A percentile compares a stretch with the other conserved stretches of the same genome.
Evolutionary conservation across 2,797 vertebrate genomes (phyloP).

Genomic region (Nyctibius grandis): DNA sequence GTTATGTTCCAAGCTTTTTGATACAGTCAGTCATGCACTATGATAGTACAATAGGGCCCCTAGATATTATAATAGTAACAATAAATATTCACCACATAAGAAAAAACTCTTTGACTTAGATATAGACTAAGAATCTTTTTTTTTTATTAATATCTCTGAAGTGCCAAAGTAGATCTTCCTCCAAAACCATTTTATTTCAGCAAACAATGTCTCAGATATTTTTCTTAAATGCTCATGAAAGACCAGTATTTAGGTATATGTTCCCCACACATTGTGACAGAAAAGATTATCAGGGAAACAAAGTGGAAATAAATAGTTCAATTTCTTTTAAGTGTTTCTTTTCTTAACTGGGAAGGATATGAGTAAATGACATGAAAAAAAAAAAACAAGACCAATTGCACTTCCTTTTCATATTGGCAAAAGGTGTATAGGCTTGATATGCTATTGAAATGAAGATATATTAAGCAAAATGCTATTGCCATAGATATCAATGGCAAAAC

Average conservation of each 20-base stretch:
- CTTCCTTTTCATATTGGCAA: not conserved
- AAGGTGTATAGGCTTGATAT: not conserved
- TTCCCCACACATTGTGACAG: not conserved
- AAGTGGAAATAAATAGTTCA: not conserved
- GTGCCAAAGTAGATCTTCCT: not conserved
- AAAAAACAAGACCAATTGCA: not conserved
- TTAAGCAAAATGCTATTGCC: not conserved
- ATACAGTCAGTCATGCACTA: not conserved
- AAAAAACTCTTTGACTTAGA: not conserved
- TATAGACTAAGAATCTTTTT: not conserved
- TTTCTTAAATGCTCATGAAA: not conserved
- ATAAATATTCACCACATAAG: not conserved
- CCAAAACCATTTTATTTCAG: not conserved
- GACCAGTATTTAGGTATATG: not conserved
- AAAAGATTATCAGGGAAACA: not conserved
- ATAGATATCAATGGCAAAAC: not conserved
- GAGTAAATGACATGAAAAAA: not conserved
- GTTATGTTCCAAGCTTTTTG: not conserved
- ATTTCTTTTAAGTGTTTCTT: not conserved
- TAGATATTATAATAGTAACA: not conserved
- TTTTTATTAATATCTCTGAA: not conserved
- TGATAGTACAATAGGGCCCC: not conserved
- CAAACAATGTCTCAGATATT: not conserved
- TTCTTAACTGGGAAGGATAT: not conserved
- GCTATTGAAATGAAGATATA: not conserved